phyloP scores from a whole-genome alignment of 2,888 invertebrate genomes.

The Drosophila planitibia region DNA sequence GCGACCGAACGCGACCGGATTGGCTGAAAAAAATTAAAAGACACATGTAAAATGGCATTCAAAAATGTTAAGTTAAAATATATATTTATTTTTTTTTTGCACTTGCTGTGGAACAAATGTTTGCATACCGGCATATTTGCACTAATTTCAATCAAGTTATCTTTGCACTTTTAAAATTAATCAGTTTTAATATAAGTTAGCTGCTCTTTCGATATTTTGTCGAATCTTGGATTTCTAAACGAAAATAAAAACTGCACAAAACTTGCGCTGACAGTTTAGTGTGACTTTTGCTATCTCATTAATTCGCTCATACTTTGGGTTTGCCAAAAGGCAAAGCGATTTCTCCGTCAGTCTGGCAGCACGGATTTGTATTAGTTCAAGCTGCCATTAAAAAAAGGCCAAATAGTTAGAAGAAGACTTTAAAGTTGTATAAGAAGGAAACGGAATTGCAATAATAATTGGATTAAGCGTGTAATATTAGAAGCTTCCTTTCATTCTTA shows the following conservation, averaged over 20 bases:
- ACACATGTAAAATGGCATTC: neutral
- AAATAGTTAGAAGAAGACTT: neutral
- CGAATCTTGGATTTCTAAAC: neutral
- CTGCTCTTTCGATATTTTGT: neutral
- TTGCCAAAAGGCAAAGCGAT: neutral
- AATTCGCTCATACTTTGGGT: too few species aligned
- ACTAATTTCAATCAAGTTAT: neutral
- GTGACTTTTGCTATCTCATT: conserved; percentile 3
- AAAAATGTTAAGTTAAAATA: neutral
- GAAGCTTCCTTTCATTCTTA: too few species aligned
- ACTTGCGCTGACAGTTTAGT: conserved; percentile 22
- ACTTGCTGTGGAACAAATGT: neutral
- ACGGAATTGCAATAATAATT: neutral
- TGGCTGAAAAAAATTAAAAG: conserved; percentile 50
- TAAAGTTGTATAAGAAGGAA: neutral
- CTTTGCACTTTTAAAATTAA: neutral
- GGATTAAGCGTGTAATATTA: neutral
- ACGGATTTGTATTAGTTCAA: too few species aligned
- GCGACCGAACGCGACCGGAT: conserved; percentile 35
- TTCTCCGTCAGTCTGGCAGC: conserved; percentile 16
- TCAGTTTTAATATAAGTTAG: neutral
- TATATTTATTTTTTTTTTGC: neutral
- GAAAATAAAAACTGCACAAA: conserved; percentile 1
- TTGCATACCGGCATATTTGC: conserved; percentile 35
- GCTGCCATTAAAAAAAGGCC: neutral